Evolutionary conservation across 2,888 invertebrate species (phyloP).

Genomic region (Monoplex corrugatus): DNA sequence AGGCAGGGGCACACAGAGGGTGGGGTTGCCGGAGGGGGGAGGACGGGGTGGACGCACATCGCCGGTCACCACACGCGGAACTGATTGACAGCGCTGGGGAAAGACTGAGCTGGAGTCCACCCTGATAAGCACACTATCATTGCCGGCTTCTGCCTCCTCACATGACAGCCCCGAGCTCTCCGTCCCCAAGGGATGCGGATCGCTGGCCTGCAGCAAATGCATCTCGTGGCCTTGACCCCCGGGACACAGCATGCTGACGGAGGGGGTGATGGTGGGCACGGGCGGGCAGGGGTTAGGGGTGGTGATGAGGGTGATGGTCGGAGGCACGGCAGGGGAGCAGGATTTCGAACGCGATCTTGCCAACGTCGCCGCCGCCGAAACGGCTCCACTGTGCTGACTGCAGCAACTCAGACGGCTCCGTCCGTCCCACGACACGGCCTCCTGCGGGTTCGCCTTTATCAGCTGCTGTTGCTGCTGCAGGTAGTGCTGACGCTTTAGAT

Average conservation of each 20-base stretch:
- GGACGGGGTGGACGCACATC: background rate
- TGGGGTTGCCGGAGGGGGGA: background rate
- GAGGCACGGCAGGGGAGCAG: conserved; percentile 39
- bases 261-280: conserved; percentile 38
- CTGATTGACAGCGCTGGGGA: background rate
- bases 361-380: background rate
- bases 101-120: conserved; percentile 36
- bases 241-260: conserved; percentile 3
- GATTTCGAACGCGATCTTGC: conserved; percentile 20
- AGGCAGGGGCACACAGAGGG: background rate
- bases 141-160: background rate
- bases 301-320: conserved; percentile 41
- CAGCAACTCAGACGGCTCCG: conserved; percentile 13
- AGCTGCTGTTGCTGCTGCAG: conserved; percentile 40
- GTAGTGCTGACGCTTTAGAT: conserved; percentile 37
- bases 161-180: background rate
- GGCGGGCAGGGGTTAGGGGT: conserved; percentile 22
- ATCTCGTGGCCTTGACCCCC: no score
- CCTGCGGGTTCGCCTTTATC: conserved; percentile 5
- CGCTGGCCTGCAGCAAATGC: background rate
- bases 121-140: background rate
- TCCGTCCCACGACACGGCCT: conserved; percentile 36
- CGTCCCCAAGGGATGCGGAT: no score
- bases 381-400: conserved; percentile 45
- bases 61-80: background rate